Evolutionary conservation across 2,888 invertebrate species (phyloP).

Genomic region (Matsumyia berberina): DNA sequence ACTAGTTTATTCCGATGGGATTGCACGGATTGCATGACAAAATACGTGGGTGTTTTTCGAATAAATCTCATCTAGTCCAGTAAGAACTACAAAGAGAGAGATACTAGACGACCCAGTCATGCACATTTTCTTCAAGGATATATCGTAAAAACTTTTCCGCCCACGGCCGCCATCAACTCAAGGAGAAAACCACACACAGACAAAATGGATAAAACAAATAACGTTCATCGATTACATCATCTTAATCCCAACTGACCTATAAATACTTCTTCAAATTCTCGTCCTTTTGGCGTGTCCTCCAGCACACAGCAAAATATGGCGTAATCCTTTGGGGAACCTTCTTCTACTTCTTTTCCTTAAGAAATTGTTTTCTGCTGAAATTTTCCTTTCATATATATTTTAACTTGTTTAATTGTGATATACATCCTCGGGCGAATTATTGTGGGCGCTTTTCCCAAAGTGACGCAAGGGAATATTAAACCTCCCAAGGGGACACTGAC

Average conservation of each 20-base stretch:
- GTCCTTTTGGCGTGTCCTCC: not conserved
- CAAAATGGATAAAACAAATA: constrained; percentile 30
- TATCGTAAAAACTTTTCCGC: constrained; percentile 23
- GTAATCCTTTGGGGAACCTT: constrained; percentile 34
- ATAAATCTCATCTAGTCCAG: not conserved
- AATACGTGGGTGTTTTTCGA: not conserved
- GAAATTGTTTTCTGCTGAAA: constrained; percentile 11
- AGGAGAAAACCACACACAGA: too few relatives aligned
- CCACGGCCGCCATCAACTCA: constrained; percentile 21
- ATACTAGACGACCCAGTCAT: not conserved
- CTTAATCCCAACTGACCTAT: constrained; percentile 62
- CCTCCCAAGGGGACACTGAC: not conserved
- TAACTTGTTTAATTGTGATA: constrained; percentile 40
- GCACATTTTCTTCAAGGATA: constrained; percentile 33
- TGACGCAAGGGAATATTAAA: constrained; percentile 1
- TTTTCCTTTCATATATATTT: constrained; percentile 7
- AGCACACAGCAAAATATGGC: constrained; percentile 35
- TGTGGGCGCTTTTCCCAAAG: not conserved
- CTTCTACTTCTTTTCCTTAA: constrained; percentile 24
- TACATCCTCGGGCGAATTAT: constrained; percentile 24
- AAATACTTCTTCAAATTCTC: constrained; percentile 46
- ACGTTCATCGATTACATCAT: constrained; percentile 64
- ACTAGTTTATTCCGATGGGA: not conserved
- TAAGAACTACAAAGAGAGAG: not conserved
- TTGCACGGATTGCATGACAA: not conserved